Percentiles rank a stretch among this genome's conserved stretches.
Evolutionary conservation across 1,140 invertebrate species (phyloP).

Genomic region (Nasonia longicornis): DNA sequence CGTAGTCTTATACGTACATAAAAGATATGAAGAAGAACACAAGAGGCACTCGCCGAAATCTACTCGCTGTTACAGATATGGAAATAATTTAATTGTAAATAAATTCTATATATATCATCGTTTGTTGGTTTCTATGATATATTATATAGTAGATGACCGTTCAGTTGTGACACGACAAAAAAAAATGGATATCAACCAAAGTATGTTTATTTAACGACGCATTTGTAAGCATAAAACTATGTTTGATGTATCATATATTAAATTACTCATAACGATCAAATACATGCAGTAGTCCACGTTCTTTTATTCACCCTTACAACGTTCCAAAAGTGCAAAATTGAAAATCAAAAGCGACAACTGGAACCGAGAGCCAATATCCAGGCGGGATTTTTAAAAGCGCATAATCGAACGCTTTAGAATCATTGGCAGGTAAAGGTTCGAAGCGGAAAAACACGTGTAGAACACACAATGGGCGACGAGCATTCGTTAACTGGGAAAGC

Average conservation of each 20-base stretch:
- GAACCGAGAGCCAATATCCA: not conserved
- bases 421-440: not conserved
- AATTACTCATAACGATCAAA: slow-evolving; percentile 24
- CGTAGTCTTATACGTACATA: not conserved
- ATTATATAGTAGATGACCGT: not conserved
- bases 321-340: too few species aligned
- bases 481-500: not conserved
- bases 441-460: not conserved
- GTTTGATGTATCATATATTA: slow-evolving; percentile 29
- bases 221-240: slow-evolving; percentile 28
- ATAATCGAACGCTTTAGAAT: not conserved
- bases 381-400: not conserved
- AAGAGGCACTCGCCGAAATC: slow-evolving; percentile 31
- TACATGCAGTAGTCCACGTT: not conserved
- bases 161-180: not conserved
- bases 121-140: not conserved
- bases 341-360: too few species aligned
- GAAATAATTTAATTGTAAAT: slow-evolving; percentile 37
- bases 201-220: slow-evolving; percentile 10
- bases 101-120: not conserved
- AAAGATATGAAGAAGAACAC: not conserved
- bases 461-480: not conserved
- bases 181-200: slow-evolving; percentile 8
- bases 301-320: not conserved
- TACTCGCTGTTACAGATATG: slow-evolving; percentile 27